Evolutionary conservation across 2,113 vertebrate species (phyloP).

Genomic region (Cyanoramphus novaezelandiae): DNA sequence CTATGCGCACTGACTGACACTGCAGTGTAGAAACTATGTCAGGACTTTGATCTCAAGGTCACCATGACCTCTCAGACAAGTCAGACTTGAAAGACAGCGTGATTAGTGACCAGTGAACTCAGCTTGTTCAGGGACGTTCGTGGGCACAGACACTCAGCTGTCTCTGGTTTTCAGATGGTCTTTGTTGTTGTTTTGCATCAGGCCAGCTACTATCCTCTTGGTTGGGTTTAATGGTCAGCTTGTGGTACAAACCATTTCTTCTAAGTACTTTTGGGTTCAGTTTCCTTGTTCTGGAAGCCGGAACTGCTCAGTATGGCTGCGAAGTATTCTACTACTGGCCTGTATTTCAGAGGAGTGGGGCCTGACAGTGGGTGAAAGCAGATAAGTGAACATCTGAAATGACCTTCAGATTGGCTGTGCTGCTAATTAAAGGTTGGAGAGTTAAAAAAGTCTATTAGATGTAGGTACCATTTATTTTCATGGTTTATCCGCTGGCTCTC

Average conservation of each 20-base stretch:
- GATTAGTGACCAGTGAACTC: neutral
- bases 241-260: neutral
- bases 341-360: neutral
- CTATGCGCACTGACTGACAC: rapidly evolving
- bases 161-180: neutral
- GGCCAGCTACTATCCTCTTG: neutral
- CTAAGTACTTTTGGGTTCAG: neutral
- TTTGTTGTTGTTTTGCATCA: neutral
- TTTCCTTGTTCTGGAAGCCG: neutral
- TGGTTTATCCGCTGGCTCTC: neutral
- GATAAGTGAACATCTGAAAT: neutral
- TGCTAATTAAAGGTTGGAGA: neutral
- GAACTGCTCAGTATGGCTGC: neutral
- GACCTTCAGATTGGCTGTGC: neutral
- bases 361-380: neutral
- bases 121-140: neutral
- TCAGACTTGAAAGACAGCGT: neutral
- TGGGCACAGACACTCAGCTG: neutral
- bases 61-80: neutral
- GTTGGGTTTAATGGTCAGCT: neutral
- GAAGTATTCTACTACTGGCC: neutral
- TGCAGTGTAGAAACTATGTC: too few species aligned
- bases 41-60: neutral
- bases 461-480: neutral
- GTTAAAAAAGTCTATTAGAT: neutral